phyloP scores from a whole-genome alignment of 2,888 invertebrate species.

The Andrena haemorrhoa region DNA sequence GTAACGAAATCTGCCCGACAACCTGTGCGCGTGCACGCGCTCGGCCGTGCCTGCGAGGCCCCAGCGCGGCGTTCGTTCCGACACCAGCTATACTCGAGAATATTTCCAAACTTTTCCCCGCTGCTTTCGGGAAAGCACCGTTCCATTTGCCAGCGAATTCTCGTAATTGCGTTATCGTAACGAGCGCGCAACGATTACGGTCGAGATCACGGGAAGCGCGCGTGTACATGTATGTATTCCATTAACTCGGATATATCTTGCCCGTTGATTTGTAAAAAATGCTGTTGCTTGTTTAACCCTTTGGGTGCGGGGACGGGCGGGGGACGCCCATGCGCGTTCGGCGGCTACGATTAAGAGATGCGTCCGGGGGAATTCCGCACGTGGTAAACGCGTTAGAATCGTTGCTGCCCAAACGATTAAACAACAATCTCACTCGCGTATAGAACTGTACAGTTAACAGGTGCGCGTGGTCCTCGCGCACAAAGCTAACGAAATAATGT shows the following conservation, averaged over 20 bases:
- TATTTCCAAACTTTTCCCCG: slow-evolving; percentile 10
- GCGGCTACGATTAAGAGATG: too few species aligned
- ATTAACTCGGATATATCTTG: slow-evolving; percentile 24
- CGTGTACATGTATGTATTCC: slow-evolving; percentile 8
- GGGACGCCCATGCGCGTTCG: too few species aligned
- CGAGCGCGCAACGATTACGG: slow-evolving; percentile 6
- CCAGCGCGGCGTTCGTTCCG: slow-evolving; percentile 6
- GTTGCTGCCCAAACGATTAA: not conserved
- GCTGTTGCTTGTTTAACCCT: not conserved
- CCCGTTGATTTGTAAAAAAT: slow-evolving; percentile 19
- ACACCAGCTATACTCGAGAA: slow-evolving; percentile 31
- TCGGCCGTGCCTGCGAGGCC: slow-evolving; percentile 1
- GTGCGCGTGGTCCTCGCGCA: slow-evolving; percentile 26
- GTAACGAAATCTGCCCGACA: slow-evolving; percentile 17
- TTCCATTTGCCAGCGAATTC: slow-evolving; percentile 1
- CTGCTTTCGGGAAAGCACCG: not conserved
- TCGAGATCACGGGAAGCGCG: slow-evolving; percentile 6
- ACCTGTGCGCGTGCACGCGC: slow-evolving; percentile 3
- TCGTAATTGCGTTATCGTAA: not conserved
- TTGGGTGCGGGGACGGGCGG: too few species aligned
- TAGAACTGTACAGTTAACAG: slow-evolving; percentile 9
- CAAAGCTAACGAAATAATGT: slow-evolving; percentile 30
- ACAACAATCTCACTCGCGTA: slow-evolving; percentile 26
- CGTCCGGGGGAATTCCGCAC: not conserved
- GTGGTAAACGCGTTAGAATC: not conserved